These are phyloP conservation scores for Tokudaia muenninki DNA, from an alignment of 2,797 vertebrate species.

Conservation along the genomic window DNA sequence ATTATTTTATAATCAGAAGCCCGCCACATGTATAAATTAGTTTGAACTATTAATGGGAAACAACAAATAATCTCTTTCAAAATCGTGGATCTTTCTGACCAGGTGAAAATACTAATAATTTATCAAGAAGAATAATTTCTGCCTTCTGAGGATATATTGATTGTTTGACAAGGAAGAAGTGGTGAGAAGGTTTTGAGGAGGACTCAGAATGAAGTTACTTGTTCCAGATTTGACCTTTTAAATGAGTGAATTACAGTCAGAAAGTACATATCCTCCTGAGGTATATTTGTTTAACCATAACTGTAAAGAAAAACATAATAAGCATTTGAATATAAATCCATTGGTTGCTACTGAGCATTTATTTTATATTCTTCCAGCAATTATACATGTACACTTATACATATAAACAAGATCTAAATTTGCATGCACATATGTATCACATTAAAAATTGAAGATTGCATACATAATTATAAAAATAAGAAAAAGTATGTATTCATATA, in stretches of 20 bases:
- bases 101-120: not conserved
- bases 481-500: not conserved
- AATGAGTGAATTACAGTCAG: slow-evolving; percentile 10
- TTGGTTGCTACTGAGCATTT: not conserved
- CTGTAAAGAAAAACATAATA: slow-evolving; percentile 33
- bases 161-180: not conserved
- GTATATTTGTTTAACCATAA: slow-evolving; percentile 32
- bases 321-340: not conserved
- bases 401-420: not conserved
- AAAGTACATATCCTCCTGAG: not conserved
- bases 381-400: not conserved
- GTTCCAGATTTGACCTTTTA: not conserved
- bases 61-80: slow-evolving; percentile 10
- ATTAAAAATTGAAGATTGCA: not conserved
- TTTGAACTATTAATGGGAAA: not conserved
- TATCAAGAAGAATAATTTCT: slow-evolving; percentile 21
- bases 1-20: not conserved
- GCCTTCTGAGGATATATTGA: not conserved
- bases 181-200: not conserved
- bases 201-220: not conserved
- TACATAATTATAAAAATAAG: not conserved
- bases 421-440: not conserved
- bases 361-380: slow-evolving; percentile 27
- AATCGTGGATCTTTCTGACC: not conserved
- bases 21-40: not conserved